Conservation (phyloP, 2,888 invertebrate species). For the Dysmachus trigonus region DNA sequence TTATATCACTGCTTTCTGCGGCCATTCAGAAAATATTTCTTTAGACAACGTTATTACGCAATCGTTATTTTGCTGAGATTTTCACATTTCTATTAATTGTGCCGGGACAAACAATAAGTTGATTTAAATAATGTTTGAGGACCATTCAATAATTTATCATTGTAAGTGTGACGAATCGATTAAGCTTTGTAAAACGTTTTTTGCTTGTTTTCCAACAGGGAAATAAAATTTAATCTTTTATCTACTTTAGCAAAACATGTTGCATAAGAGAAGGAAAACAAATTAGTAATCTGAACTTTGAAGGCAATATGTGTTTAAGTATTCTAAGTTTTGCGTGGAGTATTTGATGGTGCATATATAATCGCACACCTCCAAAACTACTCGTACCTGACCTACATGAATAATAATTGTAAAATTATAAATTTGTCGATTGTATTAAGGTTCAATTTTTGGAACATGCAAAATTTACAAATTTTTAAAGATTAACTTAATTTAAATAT, state of each 20-base stretch:
- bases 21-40: neutral
- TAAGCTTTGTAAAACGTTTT: neutral
- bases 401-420: too few relatives aligned
- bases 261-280: neutral
- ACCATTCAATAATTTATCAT: neutral
- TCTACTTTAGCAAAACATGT: neutral
- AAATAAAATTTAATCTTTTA: neutral
- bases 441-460: too few relatives aligned
- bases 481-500: too few relatives aligned
- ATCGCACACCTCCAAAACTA: too few relatives aligned
- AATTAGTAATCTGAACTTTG: neutral
- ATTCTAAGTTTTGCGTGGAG: too few relatives aligned
- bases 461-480: too few relatives aligned
- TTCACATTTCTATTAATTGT: constrained; percentile 14
- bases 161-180: neutral
- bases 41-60: neutral
- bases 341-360: too few relatives aligned
- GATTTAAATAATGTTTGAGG: neutral
- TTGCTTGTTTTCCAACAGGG: too few relatives aligned
- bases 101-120: neutral
- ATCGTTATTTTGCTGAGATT: neutral
- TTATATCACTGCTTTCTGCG: neutral
- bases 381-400: too few relatives aligned
- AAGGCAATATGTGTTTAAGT: neutral
- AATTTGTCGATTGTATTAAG: too few relatives aligned